Percentiles rank a stretch among this genome's conserved stretches.
Conservation (phyloP, 2,888 invertebrate species). For the Luperina nickerlii region DNA sequence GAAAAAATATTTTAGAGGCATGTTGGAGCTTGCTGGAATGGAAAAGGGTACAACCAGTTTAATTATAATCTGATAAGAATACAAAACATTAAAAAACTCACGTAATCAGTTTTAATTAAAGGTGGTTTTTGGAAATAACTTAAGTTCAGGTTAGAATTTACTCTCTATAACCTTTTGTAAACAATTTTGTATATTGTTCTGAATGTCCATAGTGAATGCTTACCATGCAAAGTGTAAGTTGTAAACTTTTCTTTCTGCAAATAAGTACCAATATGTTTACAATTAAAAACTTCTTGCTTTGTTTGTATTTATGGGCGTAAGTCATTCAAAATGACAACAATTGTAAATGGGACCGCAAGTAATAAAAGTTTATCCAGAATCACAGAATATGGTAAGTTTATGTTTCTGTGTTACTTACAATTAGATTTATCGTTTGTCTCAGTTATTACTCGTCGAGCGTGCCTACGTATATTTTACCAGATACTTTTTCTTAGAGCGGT, state of each 20-base stretch:
- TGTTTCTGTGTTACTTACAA: slow-evolving; percentile 49
- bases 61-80: slow-evolving; percentile 15
- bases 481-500: slow-evolving; percentile 29
- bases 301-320: slow-evolving; percentile 56
- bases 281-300: slow-evolving; percentile 55
- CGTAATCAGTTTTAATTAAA: not conserved
- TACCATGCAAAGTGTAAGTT: slow-evolving; percentile 38
- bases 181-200: not conserved
- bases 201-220: slow-evolving; percentile 13
- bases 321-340: slow-evolving; percentile 56
- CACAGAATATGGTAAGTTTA: slow-evolving; percentile 61
- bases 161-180: not conserved
- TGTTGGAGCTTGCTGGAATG: slow-evolving; percentile 13
- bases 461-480: slow-evolving; percentile 35
- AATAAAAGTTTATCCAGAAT: slow-evolving; percentile 32
- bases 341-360: slow-evolving; percentile 30
- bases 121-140: not conserved
- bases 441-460: slow-evolving; percentile 30
- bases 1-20: slow-evolving; percentile 29
- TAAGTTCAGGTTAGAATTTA: not conserved
- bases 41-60: slow-evolving; percentile 10
- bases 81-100: slow-evolving; percentile 21
- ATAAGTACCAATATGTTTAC: slow-evolving; percentile 23
- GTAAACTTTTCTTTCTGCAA: slow-evolving; percentile 31
- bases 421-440: slow-evolving; percentile 47